Evolutionary conservation across 2,888 invertebrate species (phyloP), one percentile per base, ranked within the genome.

Genomic region (Elegia similella): DNA sequence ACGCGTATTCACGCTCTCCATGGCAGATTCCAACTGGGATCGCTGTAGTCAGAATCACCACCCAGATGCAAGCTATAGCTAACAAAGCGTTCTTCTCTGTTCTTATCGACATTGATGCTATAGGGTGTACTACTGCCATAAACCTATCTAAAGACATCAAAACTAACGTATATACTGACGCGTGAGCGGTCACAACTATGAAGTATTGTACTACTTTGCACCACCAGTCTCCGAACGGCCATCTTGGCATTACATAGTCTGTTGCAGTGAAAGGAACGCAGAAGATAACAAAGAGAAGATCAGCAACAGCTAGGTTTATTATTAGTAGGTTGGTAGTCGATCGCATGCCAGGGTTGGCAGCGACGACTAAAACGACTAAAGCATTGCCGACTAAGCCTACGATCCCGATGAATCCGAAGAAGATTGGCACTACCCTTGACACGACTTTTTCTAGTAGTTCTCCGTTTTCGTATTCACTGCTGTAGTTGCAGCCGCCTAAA

Each of bases 191-290:
- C 42, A 98, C 97, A 59, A 97, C 96, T 66, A 97, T 96, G 78
- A 98, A 94, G 78, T 98, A 98, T 81, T 98, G 97, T 10, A 97
- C 96, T 17, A 96, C 94, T 87, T 96, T 96, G 88, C 98, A 98
- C 95, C 97, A 97, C 78, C 95, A 89, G 74, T 95, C 95, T 8
- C 98, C 98, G 75, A 98, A 98, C 0, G 97, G 97, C 98, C 98
- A 98, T 74, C 94, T 93, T 6, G 96, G 95, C 75, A 97, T 89
- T 0, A 97, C 96, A 80, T 98, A 98, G 74, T 97, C 97, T 13
- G 96, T 95, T 0, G 97, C 98, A 0, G 98, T 98, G 84, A 98
- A 98, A 0, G 98, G 98, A 15, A 98, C 97, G 86, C 98, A 98
- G 85, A 98, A 97, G 55, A 97, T 94, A 44, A 98, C 97, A 83